Evolutionary conservation across 2,888 invertebrate genomes (phyloP).

Genomic region (Embidobia sp.): DNA sequence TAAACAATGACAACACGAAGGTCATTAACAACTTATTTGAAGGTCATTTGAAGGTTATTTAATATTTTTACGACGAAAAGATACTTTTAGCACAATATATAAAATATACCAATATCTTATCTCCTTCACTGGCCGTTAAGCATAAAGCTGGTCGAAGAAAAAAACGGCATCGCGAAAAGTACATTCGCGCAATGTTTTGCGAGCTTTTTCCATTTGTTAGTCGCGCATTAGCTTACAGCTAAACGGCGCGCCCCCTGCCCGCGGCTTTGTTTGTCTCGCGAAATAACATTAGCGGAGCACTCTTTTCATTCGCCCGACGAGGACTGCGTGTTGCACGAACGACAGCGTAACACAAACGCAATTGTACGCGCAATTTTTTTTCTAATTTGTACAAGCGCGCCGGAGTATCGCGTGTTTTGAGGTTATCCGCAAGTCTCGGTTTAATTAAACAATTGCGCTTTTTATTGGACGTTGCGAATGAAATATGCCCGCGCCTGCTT

Average conservation of each 20-base stretch:
- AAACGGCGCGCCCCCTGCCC: conserved; percentile 2
- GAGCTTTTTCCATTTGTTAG: conserved; percentile 45
- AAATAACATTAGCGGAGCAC: conserved; percentile 47
- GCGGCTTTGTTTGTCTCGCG: conserved; percentile 47
- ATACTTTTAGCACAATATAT: too few species aligned
- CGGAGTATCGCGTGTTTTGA: conserved; percentile 52
- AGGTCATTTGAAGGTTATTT: too few species aligned
- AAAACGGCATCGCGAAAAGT: conserved; percentile 32
- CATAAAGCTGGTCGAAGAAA: conserved; percentile 18
- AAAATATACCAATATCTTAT: too few species aligned
- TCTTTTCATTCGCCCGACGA: conserved; percentile 19
- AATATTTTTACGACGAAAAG: too few species aligned
- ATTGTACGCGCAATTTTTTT: conserved; percentile 30
- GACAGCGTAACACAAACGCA: conserved; percentile 25
- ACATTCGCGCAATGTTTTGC: conserved; percentile 16
- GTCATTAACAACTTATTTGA: too few species aligned
- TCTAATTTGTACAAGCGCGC: conserved; percentile 38
- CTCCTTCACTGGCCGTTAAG: conserved; percentile 54
- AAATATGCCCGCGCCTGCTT: conserved; percentile 27
- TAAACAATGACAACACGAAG: too few species aligned
- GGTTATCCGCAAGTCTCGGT: conserved; percentile 54
- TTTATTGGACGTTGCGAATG: conserved; percentile 44
- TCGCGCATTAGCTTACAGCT: conserved; percentile 31
- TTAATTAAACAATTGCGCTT: conserved; percentile 61
- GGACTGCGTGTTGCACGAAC: conserved; percentile 46